Percentiles rank a stretch among this genome's conserved stretches.
Evolutionary conservation across 2,113 vertebrate species (phyloP).

Genomic region (Athene cunicularia): DNA sequence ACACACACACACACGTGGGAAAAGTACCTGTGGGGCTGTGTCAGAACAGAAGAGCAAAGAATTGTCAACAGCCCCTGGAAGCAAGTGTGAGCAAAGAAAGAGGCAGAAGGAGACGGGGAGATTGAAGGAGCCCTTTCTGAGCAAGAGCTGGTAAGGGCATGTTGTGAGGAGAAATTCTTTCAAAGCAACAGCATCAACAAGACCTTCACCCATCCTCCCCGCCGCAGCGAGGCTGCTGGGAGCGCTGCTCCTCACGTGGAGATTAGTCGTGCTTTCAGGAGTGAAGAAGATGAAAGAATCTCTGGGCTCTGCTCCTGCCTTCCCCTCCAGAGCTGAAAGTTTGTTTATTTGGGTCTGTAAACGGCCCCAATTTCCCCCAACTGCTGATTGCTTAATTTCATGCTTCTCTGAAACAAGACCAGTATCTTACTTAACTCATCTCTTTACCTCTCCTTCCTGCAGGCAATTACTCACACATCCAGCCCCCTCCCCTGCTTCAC

Average conservation of each 20-base stretch:
- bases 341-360: slow-evolving; percentile 61
- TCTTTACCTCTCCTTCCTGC: background rate
- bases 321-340: background rate
- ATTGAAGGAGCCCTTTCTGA: background rate
- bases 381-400: slow-evolving; percentile 28
- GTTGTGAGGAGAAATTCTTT: slow-evolving; percentile 50
- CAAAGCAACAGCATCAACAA: slow-evolving; percentile 16
- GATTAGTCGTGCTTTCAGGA: background rate
- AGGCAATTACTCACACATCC: slow-evolving; percentile 13
- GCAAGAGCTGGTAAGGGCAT: slow-evolving; percentile 25
- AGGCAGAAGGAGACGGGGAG: background rate
- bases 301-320: background rate
- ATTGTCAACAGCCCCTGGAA: background rate
- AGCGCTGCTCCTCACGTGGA: background rate
- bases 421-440: slow-evolving; percentile 35
- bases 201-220: slow-evolving; percentile 30
- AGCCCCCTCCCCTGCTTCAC: background rate
- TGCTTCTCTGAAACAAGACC: slow-evolving; percentile 1
- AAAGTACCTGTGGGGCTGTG: background rate
- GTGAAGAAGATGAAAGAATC: slow-evolving; percentile 56
- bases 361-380: background rate
- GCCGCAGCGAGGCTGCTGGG: background rate
- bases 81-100: background rate
- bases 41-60: background rate
- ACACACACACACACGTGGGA: fast-evolving